Evolutionary conservation across 2,888 invertebrate genomes (phyloP), one percentile per base, ranked within the genome.

Genomic region (Clunio marinus): DNA sequence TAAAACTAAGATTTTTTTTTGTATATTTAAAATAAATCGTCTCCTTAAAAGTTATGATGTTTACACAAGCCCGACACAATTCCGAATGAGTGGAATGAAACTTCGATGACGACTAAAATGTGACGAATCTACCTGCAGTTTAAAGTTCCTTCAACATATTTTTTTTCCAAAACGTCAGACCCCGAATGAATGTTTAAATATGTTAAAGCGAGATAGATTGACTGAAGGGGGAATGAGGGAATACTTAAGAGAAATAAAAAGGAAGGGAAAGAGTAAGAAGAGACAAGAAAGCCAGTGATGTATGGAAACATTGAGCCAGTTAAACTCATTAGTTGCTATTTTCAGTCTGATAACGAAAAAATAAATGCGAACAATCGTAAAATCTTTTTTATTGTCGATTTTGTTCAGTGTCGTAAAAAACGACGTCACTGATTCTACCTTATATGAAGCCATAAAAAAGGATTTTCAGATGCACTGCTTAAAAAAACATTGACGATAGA

Each of bases 61-160:
- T 66, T 55, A 66, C 66, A 66, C 66, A 66, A 46, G 66, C 66
- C 66, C 66, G 66, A 35, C 55, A 55, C 55, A 32, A 66, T 66
- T 55, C 51, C 66, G 51, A 66, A 66, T 66, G 66, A 63, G 28
- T 63, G 25, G 25, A 27, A 10, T 27, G 27, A 57, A 10, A 15
- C 25, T 22, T 22, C 20, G 13, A 7, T 20, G 51, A 22, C 51
- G 41, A 41, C 24, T 51, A 7, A 41, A 4, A 17, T 17, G 7
- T 32, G 24, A 32, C 32, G 7, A 32, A 55, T 55, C 66, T 66
- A 66, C 66, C 66, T 66, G 66, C 66, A 66, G 22, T 46, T 35
- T 55, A 66, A 66, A 55, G 66, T 66, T 55, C 66, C 25, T 55
- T 8, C n/a, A n/a, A n/a, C n/a, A n/a, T n/a, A n/a, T n/a, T n/a